Percentiles rank a stretch among this genome's conserved stretches.
These are phyloP conservation scores for Lerema accius DNA, from an alignment of 1,140 invertebrate species.

Conservation along the genomic window DNA sequence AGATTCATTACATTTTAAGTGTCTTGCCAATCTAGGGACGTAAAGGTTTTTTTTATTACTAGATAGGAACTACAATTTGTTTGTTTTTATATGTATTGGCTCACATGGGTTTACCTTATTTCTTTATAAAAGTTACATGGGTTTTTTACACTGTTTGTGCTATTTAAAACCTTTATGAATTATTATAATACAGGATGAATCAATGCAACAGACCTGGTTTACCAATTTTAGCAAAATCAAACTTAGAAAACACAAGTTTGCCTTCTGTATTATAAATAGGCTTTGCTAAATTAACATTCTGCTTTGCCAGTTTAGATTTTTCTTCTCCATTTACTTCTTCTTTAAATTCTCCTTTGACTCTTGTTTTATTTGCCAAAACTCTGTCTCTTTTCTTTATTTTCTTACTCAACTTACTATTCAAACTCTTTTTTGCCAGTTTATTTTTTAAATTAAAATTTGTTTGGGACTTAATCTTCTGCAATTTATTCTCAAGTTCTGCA, in stretches of 20 bases:
- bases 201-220: constrained; percentile 53
- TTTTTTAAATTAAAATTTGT: constrained; percentile 71
- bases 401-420: constrained; percentile 72
- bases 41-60: too few relatives aligned
- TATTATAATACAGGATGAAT: neutral
- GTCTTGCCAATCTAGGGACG: too few relatives aligned
- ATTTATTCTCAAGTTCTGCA: constrained; percentile 68
- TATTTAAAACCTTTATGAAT: neutral
- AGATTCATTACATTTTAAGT: too few relatives aligned
- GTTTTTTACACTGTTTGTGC: too few relatives aligned
- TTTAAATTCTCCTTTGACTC: constrained; percentile 46
- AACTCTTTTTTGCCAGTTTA: constrained; percentile 73
- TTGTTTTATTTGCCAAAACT: constrained; percentile 53
- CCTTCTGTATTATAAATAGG: constrained; percentile 90
- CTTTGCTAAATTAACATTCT: constrained; percentile 81
- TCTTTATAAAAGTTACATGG: too few relatives aligned
- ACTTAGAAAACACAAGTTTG: constrained; percentile 92
- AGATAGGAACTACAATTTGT: too few relatives aligned
- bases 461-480: constrained; percentile 71
- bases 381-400: constrained; percentile 72
- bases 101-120: too few relatives aligned
- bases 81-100: too few relatives aligned
- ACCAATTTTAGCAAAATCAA: constrained; percentile 87
- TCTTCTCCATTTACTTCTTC: constrained; percentile 31
- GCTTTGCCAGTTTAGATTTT: constrained; percentile 43